Conservation (phyloP, 2,113 vertebrate genomes). For the Entomyzon cyanotis region DNA sequence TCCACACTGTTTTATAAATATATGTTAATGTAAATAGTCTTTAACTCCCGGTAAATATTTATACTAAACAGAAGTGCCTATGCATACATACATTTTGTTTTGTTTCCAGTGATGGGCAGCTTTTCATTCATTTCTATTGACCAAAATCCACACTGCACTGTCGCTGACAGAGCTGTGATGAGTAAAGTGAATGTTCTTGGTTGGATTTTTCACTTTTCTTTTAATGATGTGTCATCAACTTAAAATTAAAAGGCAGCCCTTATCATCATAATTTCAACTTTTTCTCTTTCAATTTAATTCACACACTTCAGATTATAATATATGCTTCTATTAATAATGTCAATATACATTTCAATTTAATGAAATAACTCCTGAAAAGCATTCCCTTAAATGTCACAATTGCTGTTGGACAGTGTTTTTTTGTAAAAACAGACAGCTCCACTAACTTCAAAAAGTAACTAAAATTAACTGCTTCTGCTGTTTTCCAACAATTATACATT, state of each 20-base stretch:
- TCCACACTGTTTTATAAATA: conserved; percentile 40
- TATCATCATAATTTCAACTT: neutral
- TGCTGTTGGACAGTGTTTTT: neutral
- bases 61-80: conserved; percentile 20
- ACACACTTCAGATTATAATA: conserved; percentile 21
- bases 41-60: conserved; percentile 39
- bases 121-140: conserved; percentile 33
- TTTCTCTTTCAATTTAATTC: neutral
- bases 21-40: conserved; percentile 39
- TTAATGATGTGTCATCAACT: neutral
- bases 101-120: neutral
- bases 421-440: neutral
- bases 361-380: neutral
- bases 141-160: conserved; percentile 19
- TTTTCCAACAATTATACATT: neutral
- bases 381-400: neutral
- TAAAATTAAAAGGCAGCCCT: conserved; percentile 21
- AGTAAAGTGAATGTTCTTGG: conserved; percentile 13
- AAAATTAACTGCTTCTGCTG: neutral
- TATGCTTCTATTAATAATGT: conserved; percentile 4
- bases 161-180: conserved; percentile 14
- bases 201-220: neutral
- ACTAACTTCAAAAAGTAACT: conserved; percentile 24
- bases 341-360: neutral
- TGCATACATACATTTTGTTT: conserved; percentile 20